Conservation (phyloP, 2,888 invertebrate genomes). For the Pristionchus arcanus region DNA sequence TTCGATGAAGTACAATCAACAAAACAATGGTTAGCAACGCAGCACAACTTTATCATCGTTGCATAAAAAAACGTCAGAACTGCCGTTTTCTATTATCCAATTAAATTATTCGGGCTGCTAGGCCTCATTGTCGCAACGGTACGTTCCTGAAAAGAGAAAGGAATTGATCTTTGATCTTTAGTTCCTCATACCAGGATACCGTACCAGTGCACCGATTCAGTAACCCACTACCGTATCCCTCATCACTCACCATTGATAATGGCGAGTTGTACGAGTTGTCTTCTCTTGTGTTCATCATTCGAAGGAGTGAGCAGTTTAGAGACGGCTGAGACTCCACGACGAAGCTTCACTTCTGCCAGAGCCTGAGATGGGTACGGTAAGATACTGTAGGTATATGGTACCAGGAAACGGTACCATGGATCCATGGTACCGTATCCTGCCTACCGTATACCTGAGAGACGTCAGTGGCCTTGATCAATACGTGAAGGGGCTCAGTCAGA, state of each 20-base stretch:
- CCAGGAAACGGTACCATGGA: too few relatives aligned
- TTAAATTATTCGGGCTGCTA: background rate
- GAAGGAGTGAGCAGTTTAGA: too few relatives aligned
- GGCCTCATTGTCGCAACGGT: background rate
- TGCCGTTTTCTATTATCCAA: too few relatives aligned
- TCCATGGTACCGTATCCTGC: background rate
- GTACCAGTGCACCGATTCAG: slow-evolving; percentile 81
- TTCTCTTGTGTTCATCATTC: too few relatives aligned
- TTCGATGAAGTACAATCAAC: background rate
- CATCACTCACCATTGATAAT: slow-evolving; percentile 93
- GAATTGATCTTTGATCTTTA: background rate
- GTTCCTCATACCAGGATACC: background rate
- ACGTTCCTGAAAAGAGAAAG: background rate
- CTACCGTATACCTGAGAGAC: too few relatives aligned
- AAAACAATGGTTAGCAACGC: background rate
- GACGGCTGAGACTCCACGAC: too few relatives aligned
- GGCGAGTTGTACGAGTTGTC: slow-evolving; percentile 91
- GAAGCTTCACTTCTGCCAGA: too few relatives aligned
- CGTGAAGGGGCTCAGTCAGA: too few relatives aligned
- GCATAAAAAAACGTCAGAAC: too few relatives aligned
- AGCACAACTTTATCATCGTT: slow-evolving; percentile 19
- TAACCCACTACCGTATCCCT: background rate
- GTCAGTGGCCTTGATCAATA: too few relatives aligned
- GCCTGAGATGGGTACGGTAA: too few relatives aligned
- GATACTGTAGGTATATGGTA: too few relatives aligned